phyloP scores from a whole-genome alignment of 2,888 invertebrate genomes.

The Sesia apiformis region DNA sequence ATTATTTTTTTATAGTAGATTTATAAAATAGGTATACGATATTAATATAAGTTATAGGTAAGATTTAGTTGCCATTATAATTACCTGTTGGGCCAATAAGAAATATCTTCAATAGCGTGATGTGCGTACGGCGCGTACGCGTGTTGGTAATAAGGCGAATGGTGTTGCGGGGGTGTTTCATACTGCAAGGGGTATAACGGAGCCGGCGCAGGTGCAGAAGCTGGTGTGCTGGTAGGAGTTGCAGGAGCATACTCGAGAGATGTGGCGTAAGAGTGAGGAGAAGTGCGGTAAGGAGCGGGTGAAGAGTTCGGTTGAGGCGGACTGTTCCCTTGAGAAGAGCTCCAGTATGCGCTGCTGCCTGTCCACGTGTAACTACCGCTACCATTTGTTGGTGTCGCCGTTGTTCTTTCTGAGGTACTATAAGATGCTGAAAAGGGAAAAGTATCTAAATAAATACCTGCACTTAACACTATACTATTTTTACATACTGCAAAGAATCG shows the following conservation, averaged over 20 bases:
- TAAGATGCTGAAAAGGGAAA: slow-evolving; percentile 40
- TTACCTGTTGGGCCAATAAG: slow-evolving; percentile 66
- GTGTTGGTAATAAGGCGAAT: slow-evolving; percentile 63
- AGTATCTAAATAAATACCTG: no score
- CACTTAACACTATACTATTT: no score
- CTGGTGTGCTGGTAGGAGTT: slow-evolving; percentile 38
- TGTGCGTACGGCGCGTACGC: slow-evolving; percentile 66
- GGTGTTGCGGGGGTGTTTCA: slow-evolving; percentile 54
- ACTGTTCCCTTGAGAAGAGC: slow-evolving; percentile 46
- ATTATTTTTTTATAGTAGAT: no score
- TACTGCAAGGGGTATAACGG: slow-evolving; percentile 62
- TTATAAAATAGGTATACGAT: no score
- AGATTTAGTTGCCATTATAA: background rate
- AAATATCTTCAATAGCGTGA: slow-evolving; percentile 65
- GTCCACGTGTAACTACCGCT: slow-evolving; percentile 59
- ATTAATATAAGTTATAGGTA: no score
- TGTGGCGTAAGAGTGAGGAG: slow-evolving; percentile 60
- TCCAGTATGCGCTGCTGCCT: slow-evolving; percentile 58
- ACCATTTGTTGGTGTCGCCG: slow-evolving; percentile 38
- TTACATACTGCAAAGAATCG: no score
- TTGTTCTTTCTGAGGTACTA: slow-evolving; percentile 47
- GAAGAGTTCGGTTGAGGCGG: slow-evolving; percentile 58
- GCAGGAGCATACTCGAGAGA: slow-evolving; percentile 55
- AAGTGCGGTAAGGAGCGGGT: slow-evolving; percentile 59
- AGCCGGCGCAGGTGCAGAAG: slow-evolving; percentile 44